These are phyloP conservation scores for Camponotus vicinus DNA, from an alignment of 1,140 invertebrate species.

Conservation along the genomic window DNA sequence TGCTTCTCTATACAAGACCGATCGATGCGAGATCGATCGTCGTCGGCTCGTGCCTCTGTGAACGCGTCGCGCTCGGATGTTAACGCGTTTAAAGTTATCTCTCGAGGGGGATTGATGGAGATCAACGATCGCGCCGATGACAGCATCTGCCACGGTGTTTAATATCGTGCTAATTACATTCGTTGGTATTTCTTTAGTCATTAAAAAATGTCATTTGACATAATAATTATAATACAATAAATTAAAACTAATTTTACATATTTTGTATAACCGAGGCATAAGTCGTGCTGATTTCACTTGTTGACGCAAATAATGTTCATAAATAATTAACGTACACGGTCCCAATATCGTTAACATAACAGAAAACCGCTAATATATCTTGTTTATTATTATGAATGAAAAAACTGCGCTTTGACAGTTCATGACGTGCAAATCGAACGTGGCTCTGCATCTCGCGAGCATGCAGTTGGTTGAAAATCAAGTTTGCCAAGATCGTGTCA, in stretches of 20 bases:
- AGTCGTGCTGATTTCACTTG: not conserved
- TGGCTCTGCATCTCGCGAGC: not conserved
- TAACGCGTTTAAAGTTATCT: constrained; percentile 43
- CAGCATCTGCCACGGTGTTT: not conserved
- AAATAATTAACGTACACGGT: not conserved
- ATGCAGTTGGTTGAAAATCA: constrained; percentile 1
- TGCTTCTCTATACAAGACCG: constrained; percentile 24
- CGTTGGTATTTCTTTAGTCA: not conserved
- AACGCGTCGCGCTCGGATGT: constrained; percentile 30
- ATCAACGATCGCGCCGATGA: constrained; percentile 31
- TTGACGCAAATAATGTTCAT: too few relatives aligned
- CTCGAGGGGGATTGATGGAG: constrained; percentile 16
- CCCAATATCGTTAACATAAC: not conserved
- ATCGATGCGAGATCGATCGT: constrained; percentile 46
- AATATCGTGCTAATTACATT: not conserved
- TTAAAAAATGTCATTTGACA: not conserved
- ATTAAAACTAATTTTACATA: not conserved
- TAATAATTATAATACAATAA: not conserved
- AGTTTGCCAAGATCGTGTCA: constrained; percentile 31
- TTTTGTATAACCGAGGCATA: not conserved
- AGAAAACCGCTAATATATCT: not conserved
- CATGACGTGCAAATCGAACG: constrained; percentile 25
- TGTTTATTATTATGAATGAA: constrained; percentile 7
- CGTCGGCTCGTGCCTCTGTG: constrained; percentile 49
- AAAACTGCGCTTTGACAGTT: constrained; percentile 5